Base-by-base conservation (phyloP, 1,140 invertebrate genomes). In the Drosophila malerkotliana region DNA sequence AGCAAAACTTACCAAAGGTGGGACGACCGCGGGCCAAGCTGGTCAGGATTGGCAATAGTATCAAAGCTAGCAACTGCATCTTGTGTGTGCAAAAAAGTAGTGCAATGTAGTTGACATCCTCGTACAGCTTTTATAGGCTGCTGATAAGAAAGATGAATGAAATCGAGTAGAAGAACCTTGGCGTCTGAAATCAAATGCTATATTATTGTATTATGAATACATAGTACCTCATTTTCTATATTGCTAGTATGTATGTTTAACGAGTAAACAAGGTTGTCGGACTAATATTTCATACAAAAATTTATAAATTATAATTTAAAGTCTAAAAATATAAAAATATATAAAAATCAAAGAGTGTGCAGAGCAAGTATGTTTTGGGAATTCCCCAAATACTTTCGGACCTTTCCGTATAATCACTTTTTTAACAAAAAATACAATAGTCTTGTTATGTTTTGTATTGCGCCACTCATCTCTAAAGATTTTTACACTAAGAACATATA, bases 1-100 rank as follows among this genome's bases (percentile, higher is more conserved):
- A 62, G 1, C 76, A 84, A 10, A 91, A 77, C 51, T 77, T 78
- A 54, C 77, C 84, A 12, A 91, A 87, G 5, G 89, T 91, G 7
- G 89, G 89, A 12, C 77, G 75, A 0, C 64, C 57, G 7, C 53
- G 45, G 3, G 32, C 30, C 8, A 24, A 52, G 9, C 55, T 49
- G 37, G 45, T 41, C 51, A 74, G 63, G 49, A 64, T 18, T 37
- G 61, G 37, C 39, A 61, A 39, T 15, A 69, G 32, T 56, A 55
- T 69, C 51, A 59, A 30, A 63, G 51, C 45, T 7, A 49, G 57
- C 14, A 52, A 61, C 41, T 79, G 76, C 80, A 83, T 83, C 53
- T 54, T 58, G 21, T 26, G 15, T 52, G 10, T 12, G 26, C 14
- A 10, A 21, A 28, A 21, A 28, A 9, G 59, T 51, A 63, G 74